phyloP scores from a whole-genome alignment of 2,797 vertebrate genomes.

The Syndactyla subalaris region DNA sequence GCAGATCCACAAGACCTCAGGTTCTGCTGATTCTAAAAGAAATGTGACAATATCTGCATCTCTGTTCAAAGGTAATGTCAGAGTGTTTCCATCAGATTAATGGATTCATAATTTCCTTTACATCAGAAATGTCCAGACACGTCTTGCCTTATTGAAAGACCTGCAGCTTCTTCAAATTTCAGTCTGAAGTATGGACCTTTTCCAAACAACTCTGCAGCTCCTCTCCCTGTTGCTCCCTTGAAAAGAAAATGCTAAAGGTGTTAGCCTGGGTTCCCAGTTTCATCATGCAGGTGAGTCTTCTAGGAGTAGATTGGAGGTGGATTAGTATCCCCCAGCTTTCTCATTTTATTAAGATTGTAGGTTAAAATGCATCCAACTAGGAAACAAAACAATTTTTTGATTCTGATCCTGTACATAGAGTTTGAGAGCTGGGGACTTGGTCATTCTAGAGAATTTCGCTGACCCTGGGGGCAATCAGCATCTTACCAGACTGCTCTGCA shows the following conservation, averaged over 20 bases:
- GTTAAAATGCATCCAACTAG: neutral
- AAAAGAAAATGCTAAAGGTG: slow-evolving; percentile 42
- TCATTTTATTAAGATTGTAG: neutral
- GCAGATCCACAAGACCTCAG: neutral
- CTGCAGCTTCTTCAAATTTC: neutral
- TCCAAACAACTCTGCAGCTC: neutral
- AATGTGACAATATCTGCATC: neutral
- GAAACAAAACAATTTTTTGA: neutral
- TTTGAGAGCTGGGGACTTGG: neutral
- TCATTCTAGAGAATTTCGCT: neutral
- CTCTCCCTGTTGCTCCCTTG: neutral
- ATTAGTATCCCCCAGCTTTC: neutral
- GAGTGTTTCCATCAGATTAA: neutral
- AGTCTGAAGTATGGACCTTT: slow-evolving; percentile 4
- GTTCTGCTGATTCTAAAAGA: neutral
- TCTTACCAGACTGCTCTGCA: neutral
- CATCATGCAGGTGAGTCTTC: slow-evolving; percentile 26
- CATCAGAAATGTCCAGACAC: neutral
- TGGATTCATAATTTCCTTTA: neutral
- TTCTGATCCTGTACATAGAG: neutral
- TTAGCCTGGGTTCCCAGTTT: neutral
- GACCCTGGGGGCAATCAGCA: neutral
- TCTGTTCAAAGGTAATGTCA: neutral
- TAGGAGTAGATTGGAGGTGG: neutral
- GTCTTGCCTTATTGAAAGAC: slow-evolving; percentile 16